Percentiles rank a stretch among this genome's conserved stretches.
These are phyloP conservation scores for Trogon surrucura DNA, from an alignment of 2,113 vertebrate genomes.

Conservation along the genomic window DNA sequence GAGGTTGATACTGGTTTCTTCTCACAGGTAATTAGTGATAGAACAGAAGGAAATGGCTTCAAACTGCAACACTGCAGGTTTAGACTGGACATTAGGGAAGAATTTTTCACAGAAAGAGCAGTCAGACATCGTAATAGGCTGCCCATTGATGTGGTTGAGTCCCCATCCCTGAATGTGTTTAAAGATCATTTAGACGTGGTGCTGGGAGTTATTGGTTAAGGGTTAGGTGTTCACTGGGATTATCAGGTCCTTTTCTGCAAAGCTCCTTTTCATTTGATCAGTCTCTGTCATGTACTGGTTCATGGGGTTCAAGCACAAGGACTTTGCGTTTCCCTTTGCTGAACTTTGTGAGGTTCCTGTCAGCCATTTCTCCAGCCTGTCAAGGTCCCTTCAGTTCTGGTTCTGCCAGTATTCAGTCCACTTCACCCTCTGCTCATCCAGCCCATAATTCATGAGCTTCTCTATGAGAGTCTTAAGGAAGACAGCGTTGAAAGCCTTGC, in stretches of 20 bases:
- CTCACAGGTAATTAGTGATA: no score
- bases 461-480: background rate
- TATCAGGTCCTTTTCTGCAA: background rate
- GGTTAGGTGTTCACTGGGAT: background rate
- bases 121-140: no score
- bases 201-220: no score
- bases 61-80: no score
- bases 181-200: no score
- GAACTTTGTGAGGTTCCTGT: background rate
- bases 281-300: background rate
- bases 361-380: background rate
- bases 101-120: no score
- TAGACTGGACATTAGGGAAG: no score
- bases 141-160: no score
- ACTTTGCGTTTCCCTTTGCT: background rate
- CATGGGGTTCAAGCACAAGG: background rate
- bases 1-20: no score
- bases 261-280: background rate
- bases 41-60: no score
- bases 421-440: background rate
- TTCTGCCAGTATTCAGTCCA: background rate
- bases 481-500: background rate
- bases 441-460: background rate
- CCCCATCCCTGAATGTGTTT: no score
- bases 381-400: background rate